Percentiles rank a stretch among this genome's conserved stretches.
These are phyloP conservation scores for Tipula vernalis DNA, from an alignment of 2,888 invertebrate genomes.

Conservation along the genomic window DNA sequence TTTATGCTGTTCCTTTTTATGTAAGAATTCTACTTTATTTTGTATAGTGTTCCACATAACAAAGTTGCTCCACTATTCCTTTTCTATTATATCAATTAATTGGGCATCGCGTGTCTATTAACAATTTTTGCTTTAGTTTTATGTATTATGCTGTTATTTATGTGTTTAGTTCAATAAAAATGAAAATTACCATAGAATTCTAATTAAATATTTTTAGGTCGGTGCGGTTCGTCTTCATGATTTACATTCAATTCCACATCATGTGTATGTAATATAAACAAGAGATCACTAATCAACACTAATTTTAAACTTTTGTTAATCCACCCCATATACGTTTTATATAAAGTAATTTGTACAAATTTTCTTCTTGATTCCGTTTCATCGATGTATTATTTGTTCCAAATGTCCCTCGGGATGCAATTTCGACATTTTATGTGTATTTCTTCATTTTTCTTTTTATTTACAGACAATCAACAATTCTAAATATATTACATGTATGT, in stretches of 20 bases:
- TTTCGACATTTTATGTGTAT: neutral
- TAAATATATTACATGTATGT: neutral
- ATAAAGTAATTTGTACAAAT: neutral
- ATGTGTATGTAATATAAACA: neutral
- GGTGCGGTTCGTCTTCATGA: neutral
- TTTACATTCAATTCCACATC: no score
- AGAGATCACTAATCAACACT: neutral
- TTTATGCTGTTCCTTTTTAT: neutral
- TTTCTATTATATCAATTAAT: neutral
- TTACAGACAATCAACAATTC: neutral
- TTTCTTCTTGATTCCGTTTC: neutral
- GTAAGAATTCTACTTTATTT: neutral
- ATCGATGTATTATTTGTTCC: neutral
- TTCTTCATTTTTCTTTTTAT: neutral
- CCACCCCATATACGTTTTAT: neutral
- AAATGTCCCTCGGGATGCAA: neutral
- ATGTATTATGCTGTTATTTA: neutral
- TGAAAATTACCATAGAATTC: neutral
- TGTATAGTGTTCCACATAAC: neutral
- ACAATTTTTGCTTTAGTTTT: neutral
- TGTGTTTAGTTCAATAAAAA: neutral
- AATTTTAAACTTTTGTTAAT: neutral
- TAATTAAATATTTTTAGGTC: neutral
- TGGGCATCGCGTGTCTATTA: neutral
- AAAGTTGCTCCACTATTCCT: neutral